phyloP scores from a whole-genome alignment of 2,888 invertebrate species.

The Nebria brevicollis region DNA sequence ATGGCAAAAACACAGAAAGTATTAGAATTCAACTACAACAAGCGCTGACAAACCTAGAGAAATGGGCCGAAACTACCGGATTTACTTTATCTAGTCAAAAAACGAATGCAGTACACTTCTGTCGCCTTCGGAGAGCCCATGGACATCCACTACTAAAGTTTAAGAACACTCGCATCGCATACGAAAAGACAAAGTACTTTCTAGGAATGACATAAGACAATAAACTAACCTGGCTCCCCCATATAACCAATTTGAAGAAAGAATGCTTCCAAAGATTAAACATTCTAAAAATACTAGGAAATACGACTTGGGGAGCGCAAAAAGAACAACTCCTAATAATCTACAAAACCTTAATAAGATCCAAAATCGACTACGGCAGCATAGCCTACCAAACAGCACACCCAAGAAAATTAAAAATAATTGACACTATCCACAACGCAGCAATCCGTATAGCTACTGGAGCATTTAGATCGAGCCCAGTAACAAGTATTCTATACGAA shows the following conservation, averaged over 20 bases:
- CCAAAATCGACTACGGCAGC: background rate
- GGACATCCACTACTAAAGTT: background rate
- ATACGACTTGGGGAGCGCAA: too few species aligned
- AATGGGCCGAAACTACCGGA: background rate
- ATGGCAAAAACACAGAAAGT: background rate
- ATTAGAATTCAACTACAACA: background rate
- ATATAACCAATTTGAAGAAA: too few species aligned
- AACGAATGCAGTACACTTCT: constrained; percentile 16
- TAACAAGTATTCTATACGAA: too few species aligned
- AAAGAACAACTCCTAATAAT: too few species aligned
- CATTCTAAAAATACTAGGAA: too few species aligned
- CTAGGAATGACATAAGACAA: background rate
- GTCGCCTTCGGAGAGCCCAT: background rate
- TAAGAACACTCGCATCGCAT: background rate
- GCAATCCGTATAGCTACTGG: too few species aligned
- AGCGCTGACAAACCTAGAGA: constrained; percentile 3
- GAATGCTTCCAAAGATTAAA: too few species aligned
- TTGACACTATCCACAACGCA: too few species aligned
- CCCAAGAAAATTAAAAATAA: too few species aligned
- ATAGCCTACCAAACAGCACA: background rate
- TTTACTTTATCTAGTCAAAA: background rate
- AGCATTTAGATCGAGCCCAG: too few species aligned
- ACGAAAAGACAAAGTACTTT: background rate
- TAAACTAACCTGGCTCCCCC: background rate
- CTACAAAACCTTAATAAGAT: too few species aligned